Base-by-base conservation (phyloP, 2,888 invertebrate species). In the Coecobrya sp. region DNA sequence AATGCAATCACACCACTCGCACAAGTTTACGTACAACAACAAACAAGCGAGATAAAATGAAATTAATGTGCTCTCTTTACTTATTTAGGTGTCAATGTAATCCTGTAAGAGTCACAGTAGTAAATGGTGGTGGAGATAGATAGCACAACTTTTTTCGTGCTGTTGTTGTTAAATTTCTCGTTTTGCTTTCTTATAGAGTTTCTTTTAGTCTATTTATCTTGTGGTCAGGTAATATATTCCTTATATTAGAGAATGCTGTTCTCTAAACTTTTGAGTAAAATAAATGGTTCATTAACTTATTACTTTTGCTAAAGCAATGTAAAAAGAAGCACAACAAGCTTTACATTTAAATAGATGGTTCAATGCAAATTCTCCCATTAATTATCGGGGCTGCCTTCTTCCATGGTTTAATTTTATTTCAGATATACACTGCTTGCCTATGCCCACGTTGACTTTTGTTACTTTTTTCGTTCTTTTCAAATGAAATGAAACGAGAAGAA, bases 341-440 rank as follows among this genome's bases (percentile, higher is more conserved):
- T 92, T 92, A 92, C 92, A 92, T 92, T 92, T 92, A 92, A 92
- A 92, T 81, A 92, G 87, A 88, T 88, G 70, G 92, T 86, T 91
- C 81, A 92, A 92, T 92, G 92, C 92, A 92, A 92, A 92, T 92
- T 92, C 92, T 87, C 87, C 88, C 92, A 92, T 92, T 92, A 92
- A 92, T 92, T 92, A 92, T 92, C 91, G 36, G 76, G 85, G 76
- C 86, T 79, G 52, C 62, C 76, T 84, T 62, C n/a, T n/a, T 84
- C 59, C 62, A 81, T 81, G 81, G 81, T 55, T 81, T 81, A 55
- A 55, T 81, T 81, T 81, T 0, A 55, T 81, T 81, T 81, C n/a
- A 55, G 27, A 30, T 81, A 16, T 52, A 49, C 22, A 2, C 45
- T 49, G 8, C n/a, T 42, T 25, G 68, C 0, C 4, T 13, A 36